Conservation (phyloP, 2,797 vertebrate genomes). For the Sebastes minor region DNA sequence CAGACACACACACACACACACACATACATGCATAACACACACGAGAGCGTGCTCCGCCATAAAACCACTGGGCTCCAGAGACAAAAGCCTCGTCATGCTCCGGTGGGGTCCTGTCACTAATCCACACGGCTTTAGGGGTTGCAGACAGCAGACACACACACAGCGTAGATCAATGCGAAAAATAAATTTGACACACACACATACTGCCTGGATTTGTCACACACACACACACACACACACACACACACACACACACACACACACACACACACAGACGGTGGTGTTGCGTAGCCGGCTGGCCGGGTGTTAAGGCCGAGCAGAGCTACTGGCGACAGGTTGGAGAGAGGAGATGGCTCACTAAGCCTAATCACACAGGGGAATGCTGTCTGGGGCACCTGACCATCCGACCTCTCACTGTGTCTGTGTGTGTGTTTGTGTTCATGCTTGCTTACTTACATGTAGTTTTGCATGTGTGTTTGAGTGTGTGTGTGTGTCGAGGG, state of each 20-base stretch:
- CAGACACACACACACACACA: neutral
- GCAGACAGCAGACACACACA: constrained; percentile 74
- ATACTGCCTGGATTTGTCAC: constrained; percentile 45
- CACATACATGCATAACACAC: constrained; percentile 23
- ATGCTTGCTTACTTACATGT: constrained; percentile 26
- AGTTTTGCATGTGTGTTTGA: constrained; percentile 22
- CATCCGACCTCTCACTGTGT: constrained; percentile 38
- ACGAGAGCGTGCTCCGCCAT: constrained; percentile 60
- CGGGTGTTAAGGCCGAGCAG: constrained; percentile 83
- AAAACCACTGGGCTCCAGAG: constrained; percentile 81
- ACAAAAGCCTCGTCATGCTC: constrained; percentile 85
- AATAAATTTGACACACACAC: constrained; percentile 65
- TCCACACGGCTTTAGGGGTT: constrained; percentile 80
- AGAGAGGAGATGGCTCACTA: constrained; percentile 83
- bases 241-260: too few relatives aligned
- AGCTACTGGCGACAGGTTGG: constrained; percentile 88
- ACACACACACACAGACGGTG: constrained; percentile 35
- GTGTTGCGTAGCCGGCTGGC: constrained; percentile 64
- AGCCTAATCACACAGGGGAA: constrained; percentile 84
- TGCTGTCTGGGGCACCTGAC: constrained; percentile 84
- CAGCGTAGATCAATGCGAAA: constrained; percentile 35
- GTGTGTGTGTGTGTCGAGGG: constrained; percentile 44
- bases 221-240: too few relatives aligned
- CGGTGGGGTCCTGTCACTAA: constrained; percentile 82
- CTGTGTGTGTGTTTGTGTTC: constrained; percentile 21